phyloP scores from a whole-genome alignment of 2,797 vertebrate genomes.

The Poecilia velifera region DNA sequence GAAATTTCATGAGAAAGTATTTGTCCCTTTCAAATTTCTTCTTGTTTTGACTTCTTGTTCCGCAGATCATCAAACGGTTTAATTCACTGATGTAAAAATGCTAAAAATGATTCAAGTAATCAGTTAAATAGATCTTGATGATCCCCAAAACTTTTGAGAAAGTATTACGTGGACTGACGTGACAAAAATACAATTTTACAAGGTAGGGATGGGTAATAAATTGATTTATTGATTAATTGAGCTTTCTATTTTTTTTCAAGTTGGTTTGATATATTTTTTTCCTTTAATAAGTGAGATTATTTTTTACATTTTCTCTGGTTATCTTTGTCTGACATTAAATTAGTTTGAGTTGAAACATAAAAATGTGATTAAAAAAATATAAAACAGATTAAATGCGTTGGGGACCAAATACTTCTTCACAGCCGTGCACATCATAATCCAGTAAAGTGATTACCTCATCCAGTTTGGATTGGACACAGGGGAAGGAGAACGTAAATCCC shows the following conservation, averaged over 20 bases:
- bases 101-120: neutral
- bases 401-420: neutral
- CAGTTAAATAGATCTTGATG: neutral
- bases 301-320: neutral
- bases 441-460: slow-evolving; percentile 86
- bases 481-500: slow-evolving; percentile 97
- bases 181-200: too few relatives aligned
- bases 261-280: neutral
- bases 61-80: neutral
- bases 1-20: neutral
- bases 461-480: slow-evolving; percentile 90
- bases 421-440: neutral
- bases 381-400: neutral
- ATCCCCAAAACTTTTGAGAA: too few relatives aligned
- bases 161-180: too few relatives aligned
- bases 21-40: neutral
- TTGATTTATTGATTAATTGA: too few relatives aligned
- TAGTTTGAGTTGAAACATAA: neutral
- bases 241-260: neutral
- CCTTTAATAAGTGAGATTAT: neutral
- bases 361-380: neutral
- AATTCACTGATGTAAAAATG: neutral
- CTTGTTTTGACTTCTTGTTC: neutral
- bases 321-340: neutral
- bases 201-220: too few relatives aligned